Base-by-base conservation (phyloP, 2,888 invertebrate genomes). In the Perithous albicinctus region DNA sequence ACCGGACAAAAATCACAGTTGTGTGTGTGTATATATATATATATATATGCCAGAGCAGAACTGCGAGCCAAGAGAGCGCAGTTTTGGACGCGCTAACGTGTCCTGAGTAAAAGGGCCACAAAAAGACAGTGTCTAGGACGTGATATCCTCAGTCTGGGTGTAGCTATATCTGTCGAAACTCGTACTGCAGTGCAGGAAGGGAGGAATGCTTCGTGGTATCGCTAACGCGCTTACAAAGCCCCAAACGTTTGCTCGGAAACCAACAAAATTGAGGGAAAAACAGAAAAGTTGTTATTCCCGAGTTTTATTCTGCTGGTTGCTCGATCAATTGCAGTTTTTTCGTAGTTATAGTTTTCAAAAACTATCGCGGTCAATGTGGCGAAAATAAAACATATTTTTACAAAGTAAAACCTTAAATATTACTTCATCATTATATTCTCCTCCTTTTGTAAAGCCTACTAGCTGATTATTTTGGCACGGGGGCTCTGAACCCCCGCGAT, bases 161-260 rank as follows among this genome's bases (percentile, higher is more conserved):
- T 8, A 54, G 32, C 59, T 41, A 15, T 73, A 48, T 10, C 63
- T 64, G 23, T 26, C 35, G 15, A 32, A 35, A 3, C 46, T n/a
- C 51, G 23, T 69, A 41, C 56, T 64, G 75, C 46, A 46, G 41
- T 29, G 26, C 63, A 56, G 20, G 64, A 54, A 43, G 35, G 77
- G 54, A 76, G 54, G 75, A 84, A 85, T 80, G 85, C 80, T 79
- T 66, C 79, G 80, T 80, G 80, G 86, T 87, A 90, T 89, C 87
- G 86, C 87, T 87, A 87, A 88, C 86, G 81, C 83, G 85, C 86
- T 88, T 85, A 87, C 85, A 29, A 43, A 70, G 35, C 43, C n/a
- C 41, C 23, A 64, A 46, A 38, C 63, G n/a, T 63, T 38, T 23
- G 41, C 23, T 63, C 63, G 20, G 23, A 23, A 7, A 20, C 38